Base-by-base conservation (phyloP, 2,888 invertebrate genomes). In the Papilio demoleus region DNA sequence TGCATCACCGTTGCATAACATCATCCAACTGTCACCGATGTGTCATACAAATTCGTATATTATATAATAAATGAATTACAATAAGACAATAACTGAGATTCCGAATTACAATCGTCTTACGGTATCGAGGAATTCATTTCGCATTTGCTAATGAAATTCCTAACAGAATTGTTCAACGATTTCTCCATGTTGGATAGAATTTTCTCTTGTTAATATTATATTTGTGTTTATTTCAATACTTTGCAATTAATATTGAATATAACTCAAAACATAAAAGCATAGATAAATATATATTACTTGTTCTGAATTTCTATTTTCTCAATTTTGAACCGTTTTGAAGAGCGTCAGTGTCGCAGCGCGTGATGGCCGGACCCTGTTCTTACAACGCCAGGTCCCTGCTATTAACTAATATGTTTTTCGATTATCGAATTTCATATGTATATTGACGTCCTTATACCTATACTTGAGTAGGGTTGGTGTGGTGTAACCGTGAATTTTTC, bases 21-120 rank as follows among this genome's bases (percentile, higher is more conserved):
- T 62, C 31, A 47, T 17, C 14, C 22, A 19, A 42, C 45, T 47
- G 45, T 62, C 62, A 62, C 17, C 31, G 17, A 45, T 40, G 40
- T 27, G 24, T 58, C 34, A 17, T 22, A 47, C 40, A 56, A 27
- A 53, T 19, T 62, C 14, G 53, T 11, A 34, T 8, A 17, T n/a
- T n/a, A n/a, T n/a, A n/a, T n/a, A 24, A 50, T 50, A 24, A 4
- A 24, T 50, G 22, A 34, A 62, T 31, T 61, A 58, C 36, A 68
- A 63, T 68, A 62, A 63, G 27, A 59, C 63, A 68, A 63, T 68
- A 47, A 56, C 14, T 22, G 27, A 61, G 50, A 50, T 50, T 50
- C 47, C 47, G 11, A 24, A 22, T 42, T 45, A 68, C 47, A 68
- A 64, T 58, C 58, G 38, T 22, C 17, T 63, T 19, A 47, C 58